Evolutionary conservation across 2,888 invertebrate species (phyloP), one percentile per base, ranked within the genome.

Genomic region (Pyrrhia umbra): DNA sequence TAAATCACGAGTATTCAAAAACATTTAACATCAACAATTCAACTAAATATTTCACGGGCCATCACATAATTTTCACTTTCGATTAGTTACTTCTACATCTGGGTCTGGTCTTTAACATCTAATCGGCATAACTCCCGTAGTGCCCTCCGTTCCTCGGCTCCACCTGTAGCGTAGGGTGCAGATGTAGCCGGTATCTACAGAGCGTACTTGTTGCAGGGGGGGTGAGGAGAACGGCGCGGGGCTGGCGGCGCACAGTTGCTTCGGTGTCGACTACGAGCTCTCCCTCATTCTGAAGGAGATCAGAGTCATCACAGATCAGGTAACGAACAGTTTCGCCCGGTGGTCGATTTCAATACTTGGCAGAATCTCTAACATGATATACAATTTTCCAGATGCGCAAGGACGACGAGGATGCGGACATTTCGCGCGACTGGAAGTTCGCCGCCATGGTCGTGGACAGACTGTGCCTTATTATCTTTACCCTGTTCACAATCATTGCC

Each of bases 401-500:
- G 95, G 98, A 98, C 92, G 99, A 99, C 95, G 98, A 98, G 94
- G 97, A 98, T 89, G 97, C 97, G 94, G 98, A 98, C 95, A 96
- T 98, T 93, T 97, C 98, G 94, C 98, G 98, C 96, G 99, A 99
- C 97, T 99, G 99, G 99, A 99, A 99, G 96, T 99, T 99, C 96
- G 99, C 99, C 95, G 99, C 99, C 95, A 99, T 99, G 98, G 99
- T 99, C 96, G 98, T 99, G 96, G 99, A 99, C 97, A 97, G 99
- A 96, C 97, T 99, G 97, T 99, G 99, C 97, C 98, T 99, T 97
- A 98, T 99, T 96, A 97, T 99, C 96, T 99, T 99, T 97, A 98
- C 98, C 96, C 97, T 98, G 96, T 98, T 98, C 97, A 98, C 98
- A 96, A 98, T 98, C 96, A 97, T 98, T 95, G 98, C 98, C 95